Conservation (phyloP, 2,797 vertebrate genomes). For the Cetoscarus ocellatus region DNA sequence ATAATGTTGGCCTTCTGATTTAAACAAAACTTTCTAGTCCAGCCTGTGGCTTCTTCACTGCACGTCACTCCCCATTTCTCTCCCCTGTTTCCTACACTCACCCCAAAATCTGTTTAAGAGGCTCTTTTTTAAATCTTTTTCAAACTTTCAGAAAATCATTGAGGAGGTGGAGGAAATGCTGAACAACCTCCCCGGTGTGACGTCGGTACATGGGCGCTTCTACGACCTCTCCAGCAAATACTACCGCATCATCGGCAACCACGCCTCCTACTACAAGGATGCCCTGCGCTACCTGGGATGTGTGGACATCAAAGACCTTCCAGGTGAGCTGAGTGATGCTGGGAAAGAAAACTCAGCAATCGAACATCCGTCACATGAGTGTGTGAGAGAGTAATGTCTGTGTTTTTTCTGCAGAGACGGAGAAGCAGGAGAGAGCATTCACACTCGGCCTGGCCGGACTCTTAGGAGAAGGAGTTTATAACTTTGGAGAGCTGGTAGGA, state of each 20-base stretch:
- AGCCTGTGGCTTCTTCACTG: no score
- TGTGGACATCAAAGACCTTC: conserved; percentile 93
- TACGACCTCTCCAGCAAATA: conserved; percentile 99
- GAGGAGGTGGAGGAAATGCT: conserved; percentile 96
- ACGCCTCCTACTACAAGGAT: conserved; percentile 95
- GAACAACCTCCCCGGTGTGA: conserved; percentile 92
- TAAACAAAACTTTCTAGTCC: no score
- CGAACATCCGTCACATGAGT: no score
- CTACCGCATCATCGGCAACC: conserved; percentile 96
- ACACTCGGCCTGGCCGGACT: conserved; percentile 95
- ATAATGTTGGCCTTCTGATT: no score
- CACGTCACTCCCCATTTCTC: no score
- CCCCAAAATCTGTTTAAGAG: no score
- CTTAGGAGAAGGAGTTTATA: conserved; percentile 96
- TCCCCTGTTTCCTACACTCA: no score
- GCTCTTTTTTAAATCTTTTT: no score
- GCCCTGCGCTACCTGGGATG: conserved; percentile 95
- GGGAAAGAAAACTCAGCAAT: not conserved
- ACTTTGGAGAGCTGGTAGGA: conserved; percentile 95
- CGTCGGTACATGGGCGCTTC: conserved; percentile 96
- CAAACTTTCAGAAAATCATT: conserved; percentile 87
- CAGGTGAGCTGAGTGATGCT: conserved; percentile 79
- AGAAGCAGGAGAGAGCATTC: conserved; percentile 97
- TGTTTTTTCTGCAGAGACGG: conserved; percentile 85
- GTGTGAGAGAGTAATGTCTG: not conserved